These are phyloP conservation scores for Syngnathus typhle DNA, from an alignment of 2,113 vertebrate genomes.

Conservation along the genomic window DNA sequence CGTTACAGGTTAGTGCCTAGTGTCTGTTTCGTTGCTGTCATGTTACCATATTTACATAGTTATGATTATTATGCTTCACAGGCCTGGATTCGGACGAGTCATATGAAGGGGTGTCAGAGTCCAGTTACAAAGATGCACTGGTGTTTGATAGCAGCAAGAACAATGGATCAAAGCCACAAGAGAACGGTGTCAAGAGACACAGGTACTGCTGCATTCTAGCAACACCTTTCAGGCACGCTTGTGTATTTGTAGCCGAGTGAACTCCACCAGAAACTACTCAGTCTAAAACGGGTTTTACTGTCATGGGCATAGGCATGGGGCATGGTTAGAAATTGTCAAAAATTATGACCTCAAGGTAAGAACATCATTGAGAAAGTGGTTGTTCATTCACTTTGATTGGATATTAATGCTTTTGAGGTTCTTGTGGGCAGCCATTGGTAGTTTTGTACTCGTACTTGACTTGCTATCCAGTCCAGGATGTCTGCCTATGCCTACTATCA, in stretches of 20 bases:
- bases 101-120: conserved; percentile 83
- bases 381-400: neutral
- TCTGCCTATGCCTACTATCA: neutral
- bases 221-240: conserved; percentile 9
- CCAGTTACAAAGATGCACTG: conserved; percentile 78
- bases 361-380: neutral
- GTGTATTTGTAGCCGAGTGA: neutral
- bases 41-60: neutral
- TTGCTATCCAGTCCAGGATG: neutral
- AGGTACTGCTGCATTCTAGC: conserved; percentile 72
- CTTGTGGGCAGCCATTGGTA: neutral
- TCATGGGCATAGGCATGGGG: neutral
- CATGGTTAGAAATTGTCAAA: neutral
- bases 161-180: conserved; percentile 74
- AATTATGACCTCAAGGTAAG: neutral
- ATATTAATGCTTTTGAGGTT: neutral
- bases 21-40: neutral
- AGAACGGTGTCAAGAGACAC: conserved; percentile 89
- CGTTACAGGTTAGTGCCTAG: conserved; percentile 77
- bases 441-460: neutral
- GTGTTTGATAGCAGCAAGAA: conserved; percentile 67
- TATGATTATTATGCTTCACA: conserved; percentile 38
- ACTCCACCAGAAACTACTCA: neutral
- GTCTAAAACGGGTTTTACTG: neutral
- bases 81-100: conserved; percentile 96